Conservation (phyloP, 2,113 vertebrate species). For the Rhea americana region DNA sequence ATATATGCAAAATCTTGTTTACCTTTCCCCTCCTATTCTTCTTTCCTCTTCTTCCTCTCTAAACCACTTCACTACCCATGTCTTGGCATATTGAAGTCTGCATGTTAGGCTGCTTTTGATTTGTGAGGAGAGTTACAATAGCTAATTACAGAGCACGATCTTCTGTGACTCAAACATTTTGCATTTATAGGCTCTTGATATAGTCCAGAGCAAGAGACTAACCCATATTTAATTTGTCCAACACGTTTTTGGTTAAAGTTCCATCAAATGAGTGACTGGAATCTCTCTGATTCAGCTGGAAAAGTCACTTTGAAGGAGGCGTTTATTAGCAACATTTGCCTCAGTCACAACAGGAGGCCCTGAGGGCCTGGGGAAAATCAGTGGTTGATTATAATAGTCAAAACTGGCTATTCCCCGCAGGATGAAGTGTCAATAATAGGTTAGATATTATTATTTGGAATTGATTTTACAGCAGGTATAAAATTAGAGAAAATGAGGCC, state of each 20-base stretch:
- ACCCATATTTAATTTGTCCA: constrained; percentile 86
- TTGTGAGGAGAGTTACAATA: constrained; percentile 76
- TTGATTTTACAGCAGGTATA: constrained; percentile 49
- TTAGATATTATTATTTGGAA: constrained; percentile 28
- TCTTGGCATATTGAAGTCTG: constrained; percentile 60
- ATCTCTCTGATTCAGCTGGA: constrained; percentile 64
- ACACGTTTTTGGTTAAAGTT: constrained; percentile 84
- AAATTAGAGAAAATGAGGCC: not conserved
- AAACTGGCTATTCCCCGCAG: constrained; percentile 30
- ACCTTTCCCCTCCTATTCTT: not conserved
- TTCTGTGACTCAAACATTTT: constrained; percentile 77
- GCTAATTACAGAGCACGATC: constrained; percentile 77
- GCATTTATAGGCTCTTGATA: constrained; percentile 80
- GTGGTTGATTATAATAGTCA: constrained; percentile 65
- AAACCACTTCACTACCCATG: constrained; percentile 5
- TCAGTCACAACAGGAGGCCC: constrained; percentile 74
- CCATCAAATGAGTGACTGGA: constrained; percentile 71
- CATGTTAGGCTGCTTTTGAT: constrained; percentile 71
- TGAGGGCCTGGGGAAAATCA: constrained; percentile 72
- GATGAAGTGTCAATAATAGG: constrained; percentile 57
- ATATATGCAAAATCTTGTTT: not conserved
- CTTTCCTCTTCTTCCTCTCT: constrained; percentile 3
- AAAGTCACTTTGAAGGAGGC: constrained; percentile 76
- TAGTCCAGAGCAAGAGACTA: constrained; percentile 80
- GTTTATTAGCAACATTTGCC: constrained; percentile 80